These are phyloP conservation scores for Zaprionus tsacasi DNA, from an alignment of 1,140 invertebrate genomes.

Conservation along the genomic window DNA sequence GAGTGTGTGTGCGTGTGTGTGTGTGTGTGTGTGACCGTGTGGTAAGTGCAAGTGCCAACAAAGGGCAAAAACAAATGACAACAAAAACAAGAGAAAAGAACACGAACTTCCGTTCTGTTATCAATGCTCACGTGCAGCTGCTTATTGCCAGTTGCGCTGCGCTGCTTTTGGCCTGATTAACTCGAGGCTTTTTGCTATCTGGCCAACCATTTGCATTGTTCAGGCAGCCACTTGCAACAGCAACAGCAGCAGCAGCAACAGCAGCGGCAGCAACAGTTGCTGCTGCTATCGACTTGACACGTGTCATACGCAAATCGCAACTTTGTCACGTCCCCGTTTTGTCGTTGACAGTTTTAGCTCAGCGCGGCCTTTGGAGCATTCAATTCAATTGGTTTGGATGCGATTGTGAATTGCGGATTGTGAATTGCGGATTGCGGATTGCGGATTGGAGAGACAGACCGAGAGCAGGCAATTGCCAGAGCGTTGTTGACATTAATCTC, in stretches of 20 bases:
- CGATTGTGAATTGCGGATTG: background rate
- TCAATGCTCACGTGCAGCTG: slow-evolving; percentile 65
- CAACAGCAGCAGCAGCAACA: background rate
- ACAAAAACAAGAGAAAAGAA: slow-evolving; percentile 26
- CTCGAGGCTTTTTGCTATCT: slow-evolving; percentile 31
- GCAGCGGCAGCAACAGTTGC: background rate
- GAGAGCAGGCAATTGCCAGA: slow-evolving; percentile 1
- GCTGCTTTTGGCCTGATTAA: slow-evolving; percentile 48
- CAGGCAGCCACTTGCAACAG: slow-evolving; percentile 30
- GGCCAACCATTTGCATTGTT: slow-evolving; percentile 42
- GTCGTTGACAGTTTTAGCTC: slow-evolving; percentile 58
- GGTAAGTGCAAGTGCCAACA: slow-evolving; percentile 31
- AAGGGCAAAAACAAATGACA: slow-evolving; percentile 26
- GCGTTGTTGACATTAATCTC: slow-evolving; percentile 71
- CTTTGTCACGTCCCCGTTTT: slow-evolving; percentile 75
- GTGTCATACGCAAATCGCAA: slow-evolving; percentile 72
- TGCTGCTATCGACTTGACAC: slow-evolving; percentile 51
- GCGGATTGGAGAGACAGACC: slow-evolving; percentile 4
- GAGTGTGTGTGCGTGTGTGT: background rate
- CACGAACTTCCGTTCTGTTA: slow-evolving; percentile 61
- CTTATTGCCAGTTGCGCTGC: slow-evolving; percentile 7
- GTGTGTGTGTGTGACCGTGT: slow-evolving; percentile 11
- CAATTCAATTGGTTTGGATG: slow-evolving; percentile 30
- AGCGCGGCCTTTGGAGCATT: slow-evolving; percentile 34
- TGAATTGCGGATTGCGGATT: slow-evolving; percentile 1